Conservation (phyloP, 2,113 vertebrate genomes). For the Piaya cayana region DNA sequence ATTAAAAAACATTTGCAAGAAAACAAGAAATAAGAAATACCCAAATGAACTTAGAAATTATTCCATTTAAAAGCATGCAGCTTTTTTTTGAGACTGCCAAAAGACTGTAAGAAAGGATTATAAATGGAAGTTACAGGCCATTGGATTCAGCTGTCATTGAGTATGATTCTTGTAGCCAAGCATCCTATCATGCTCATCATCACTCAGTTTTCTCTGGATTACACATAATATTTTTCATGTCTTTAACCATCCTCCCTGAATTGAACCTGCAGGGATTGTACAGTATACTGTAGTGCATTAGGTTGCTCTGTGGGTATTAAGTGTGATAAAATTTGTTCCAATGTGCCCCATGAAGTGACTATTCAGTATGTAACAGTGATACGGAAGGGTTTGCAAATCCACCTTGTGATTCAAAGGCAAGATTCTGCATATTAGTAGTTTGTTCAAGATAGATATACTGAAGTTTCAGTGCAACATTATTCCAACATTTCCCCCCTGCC, state of each 20-base stretch:
- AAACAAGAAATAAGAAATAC: not conserved
- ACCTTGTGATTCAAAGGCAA: not conserved
- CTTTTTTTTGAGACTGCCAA: not conserved
- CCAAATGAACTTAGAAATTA: not conserved
- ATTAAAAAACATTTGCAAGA: not conserved
- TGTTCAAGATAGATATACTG: not conserved
- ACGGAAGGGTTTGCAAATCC: not conserved
- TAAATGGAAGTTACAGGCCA: not conserved
- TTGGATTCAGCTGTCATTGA: not conserved
- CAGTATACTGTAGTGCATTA: not conserved
- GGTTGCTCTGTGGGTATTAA: not conserved
- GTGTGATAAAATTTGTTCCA: conserved; percentile 1
- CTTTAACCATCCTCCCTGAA: not conserved
- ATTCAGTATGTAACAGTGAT: not conserved
- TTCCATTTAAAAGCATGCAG: not conserved
- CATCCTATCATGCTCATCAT: not conserved
- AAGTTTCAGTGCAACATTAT: not conserved
- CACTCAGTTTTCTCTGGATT: not conserved
- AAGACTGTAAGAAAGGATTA: not conserved
- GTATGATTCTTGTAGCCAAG: not conserved
- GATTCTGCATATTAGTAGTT: not conserved
- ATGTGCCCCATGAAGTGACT: not conserved
- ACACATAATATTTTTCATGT: not conserved
- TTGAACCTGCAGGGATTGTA: not conserved
- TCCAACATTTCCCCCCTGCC: not conserved